Evolutionary conservation across 92 coral and sea anemone species (phyloP).

Genomic region (Isaurus tuberculatus): DNA sequence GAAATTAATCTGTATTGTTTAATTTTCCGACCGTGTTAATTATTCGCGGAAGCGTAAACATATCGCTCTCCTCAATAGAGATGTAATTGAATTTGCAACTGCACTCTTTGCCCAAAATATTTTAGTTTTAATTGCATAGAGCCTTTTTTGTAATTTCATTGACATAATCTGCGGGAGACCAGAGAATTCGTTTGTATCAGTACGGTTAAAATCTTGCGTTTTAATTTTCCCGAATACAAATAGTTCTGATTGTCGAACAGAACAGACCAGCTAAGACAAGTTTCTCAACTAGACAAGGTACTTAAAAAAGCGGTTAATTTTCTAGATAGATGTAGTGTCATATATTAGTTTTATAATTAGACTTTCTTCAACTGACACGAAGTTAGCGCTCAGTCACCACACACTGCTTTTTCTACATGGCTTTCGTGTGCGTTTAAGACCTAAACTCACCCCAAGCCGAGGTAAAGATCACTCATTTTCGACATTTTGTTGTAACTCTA

Average conservation of each 20-base stretch:
- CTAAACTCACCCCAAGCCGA: slow-evolving; percentile 5
- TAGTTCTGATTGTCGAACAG: background rate
- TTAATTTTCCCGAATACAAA: background rate
- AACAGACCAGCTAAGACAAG: background rate
- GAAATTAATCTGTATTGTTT: slow-evolving; percentile 23
- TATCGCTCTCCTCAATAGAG: slow-evolving; percentile 13
- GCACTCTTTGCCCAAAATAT: background rate
- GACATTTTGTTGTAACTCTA: slow-evolving; percentile 4
- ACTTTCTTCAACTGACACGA: background rate
- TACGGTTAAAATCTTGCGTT: slow-evolving; percentile 16
- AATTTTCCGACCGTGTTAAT: slow-evolving; percentile 28
- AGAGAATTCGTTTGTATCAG: slow-evolving; percentile 13
- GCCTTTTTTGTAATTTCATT: background rate
- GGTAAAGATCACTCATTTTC: slow-evolving; percentile 3
- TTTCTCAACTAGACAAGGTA: slow-evolving; percentile 1
- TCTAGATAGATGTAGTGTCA: too few species aligned
- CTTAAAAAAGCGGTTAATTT: background rate
- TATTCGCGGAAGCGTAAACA: slow-evolving; percentile 18
- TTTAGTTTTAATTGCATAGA: slow-evolving; percentile 28
- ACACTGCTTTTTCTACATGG: slow-evolving; percentile 20
- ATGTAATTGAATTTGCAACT: slow-evolving; percentile 33
- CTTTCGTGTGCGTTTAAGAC: background rate
- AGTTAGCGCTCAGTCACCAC: slow-evolving; percentile 20
- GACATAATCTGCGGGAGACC: slow-evolving; percentile 35
- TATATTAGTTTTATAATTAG: background rate